Conservation (phyloP, 2,113 vertebrate genomes). For the Notothenia rossii region DNA sequence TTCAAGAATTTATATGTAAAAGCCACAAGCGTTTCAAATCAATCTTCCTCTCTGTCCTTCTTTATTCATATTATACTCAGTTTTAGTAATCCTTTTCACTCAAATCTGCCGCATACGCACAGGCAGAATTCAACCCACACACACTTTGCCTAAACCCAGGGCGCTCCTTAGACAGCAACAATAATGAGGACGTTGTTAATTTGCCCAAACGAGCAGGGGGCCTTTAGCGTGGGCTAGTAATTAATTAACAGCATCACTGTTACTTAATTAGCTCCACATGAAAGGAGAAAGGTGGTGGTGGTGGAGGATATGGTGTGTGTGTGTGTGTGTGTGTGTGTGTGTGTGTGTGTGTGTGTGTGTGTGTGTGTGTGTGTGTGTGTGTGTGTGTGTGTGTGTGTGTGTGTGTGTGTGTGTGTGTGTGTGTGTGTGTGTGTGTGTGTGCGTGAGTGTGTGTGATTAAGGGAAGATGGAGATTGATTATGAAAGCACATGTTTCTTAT, state of each 20-base stretch:
- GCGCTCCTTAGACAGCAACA: conserved; percentile 65
- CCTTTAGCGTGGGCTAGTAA: conserved; percentile 65
- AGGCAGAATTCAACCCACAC: conserved; percentile 17
- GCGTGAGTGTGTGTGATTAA: conserved; percentile 48
- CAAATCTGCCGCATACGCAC: conserved; percentile 44
- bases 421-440: conserved; percentile 26
- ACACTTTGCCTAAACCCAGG: conserved; percentile 44
- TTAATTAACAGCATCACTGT: conserved; percentile 78
- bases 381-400: conserved; percentile 39
- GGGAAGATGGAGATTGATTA: conserved; percentile 46
- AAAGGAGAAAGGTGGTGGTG: conserved; percentile 56
- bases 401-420: conserved; percentile 32
- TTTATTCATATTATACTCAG: neutral
- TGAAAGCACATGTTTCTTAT: conserved; percentile 26
- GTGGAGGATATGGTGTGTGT: conserved; percentile 39
- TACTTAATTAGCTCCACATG: conserved; percentile 81
- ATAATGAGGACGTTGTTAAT: conserved; percentile 77
- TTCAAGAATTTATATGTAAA: no score
- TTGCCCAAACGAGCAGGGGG: conserved; percentile 69
- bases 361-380: no score
- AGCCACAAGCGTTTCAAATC: no score
- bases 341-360: no score
- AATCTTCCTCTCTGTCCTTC: no score
- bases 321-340: conserved; percentile 24
- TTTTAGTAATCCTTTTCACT: neutral